These are phyloP conservation scores for Papilio polyxenes DNA, from an alignment of 1,140 invertebrate genomes.

Conservation along the genomic window DNA sequence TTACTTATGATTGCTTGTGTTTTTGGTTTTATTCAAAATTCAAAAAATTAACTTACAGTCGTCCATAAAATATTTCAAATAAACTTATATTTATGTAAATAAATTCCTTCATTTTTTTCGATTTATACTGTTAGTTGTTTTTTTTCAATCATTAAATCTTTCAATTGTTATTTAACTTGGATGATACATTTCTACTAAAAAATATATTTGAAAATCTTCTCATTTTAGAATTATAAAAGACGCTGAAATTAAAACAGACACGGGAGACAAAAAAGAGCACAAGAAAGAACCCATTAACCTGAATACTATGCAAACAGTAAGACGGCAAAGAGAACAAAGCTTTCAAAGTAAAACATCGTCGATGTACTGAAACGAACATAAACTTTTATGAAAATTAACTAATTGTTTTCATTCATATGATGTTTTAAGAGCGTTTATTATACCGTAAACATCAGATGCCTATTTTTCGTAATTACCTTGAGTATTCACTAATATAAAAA, in stretches of 20 bases:
- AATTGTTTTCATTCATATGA: not conserved
- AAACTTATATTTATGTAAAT: too few relatives aligned
- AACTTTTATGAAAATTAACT: not conserved
- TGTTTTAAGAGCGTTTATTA: not conserved
- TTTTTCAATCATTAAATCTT: too few relatives aligned
- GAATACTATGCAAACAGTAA: constrained; percentile 21
- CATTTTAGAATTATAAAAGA: constrained; percentile 2
- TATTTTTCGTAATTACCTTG: too few relatives aligned
- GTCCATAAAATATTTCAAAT: too few relatives aligned
- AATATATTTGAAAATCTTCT: not conserved
- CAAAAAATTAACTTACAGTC: too few relatives aligned
- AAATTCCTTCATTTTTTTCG: too few relatives aligned
- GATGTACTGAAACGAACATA: not conserved
- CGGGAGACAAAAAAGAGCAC: not conserved
- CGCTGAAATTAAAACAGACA: not conserved
- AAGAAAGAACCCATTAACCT: constrained; percentile 25
- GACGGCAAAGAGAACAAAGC: constrained; percentile 22
- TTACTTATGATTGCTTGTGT: too few relatives aligned
- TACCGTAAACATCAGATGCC: not conserved
- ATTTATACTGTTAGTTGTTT: too few relatives aligned
- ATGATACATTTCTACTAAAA: not conserved
- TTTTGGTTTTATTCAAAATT: too few relatives aligned
- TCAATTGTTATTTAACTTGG: too few relatives aligned
- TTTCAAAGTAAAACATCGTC: constrained; percentile 4
- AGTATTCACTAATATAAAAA: too few relatives aligned